Conservation (phyloP, 2,888 invertebrate species). For the Pollenia angustigena region DNA sequence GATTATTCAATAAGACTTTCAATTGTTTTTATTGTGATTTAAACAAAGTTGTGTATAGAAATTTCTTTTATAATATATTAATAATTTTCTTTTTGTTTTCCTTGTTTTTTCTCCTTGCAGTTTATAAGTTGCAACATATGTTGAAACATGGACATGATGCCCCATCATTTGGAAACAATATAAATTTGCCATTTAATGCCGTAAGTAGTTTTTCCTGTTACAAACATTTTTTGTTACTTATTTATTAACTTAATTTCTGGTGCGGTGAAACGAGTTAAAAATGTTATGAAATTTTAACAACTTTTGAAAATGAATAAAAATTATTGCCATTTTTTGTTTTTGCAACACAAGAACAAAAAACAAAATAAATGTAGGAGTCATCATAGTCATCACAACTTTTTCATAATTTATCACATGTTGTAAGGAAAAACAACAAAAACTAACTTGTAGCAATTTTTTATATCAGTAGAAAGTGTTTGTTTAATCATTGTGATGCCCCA, state of each 20-base stretch:
- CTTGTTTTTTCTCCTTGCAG: slow-evolving; percentile 31
- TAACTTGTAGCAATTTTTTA: slow-evolving; percentile 3
- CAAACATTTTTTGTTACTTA: not conserved
- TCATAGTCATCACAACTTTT: slow-evolving; percentile 46
- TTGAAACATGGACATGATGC: not conserved
- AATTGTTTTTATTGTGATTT: slow-evolving; percentile 59
- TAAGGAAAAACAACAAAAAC: not conserved
- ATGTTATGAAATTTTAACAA: slow-evolving; percentile 2
- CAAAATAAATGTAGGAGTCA: not conserved
- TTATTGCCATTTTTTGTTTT: not conserved
- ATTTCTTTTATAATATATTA: slow-evolving; percentile 18
- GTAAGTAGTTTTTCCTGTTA: slow-evolving; percentile 23
- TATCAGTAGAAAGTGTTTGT: no score
- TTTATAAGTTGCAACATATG: slow-evolving; percentile 15
- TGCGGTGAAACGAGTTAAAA: slow-evolving; percentile 35
- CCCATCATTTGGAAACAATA: slow-evolving; percentile 3
- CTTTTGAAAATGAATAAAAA: not conserved
- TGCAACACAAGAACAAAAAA: not conserved
- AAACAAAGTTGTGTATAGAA: not conserved
- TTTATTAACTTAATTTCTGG: slow-evolving; percentile 13
- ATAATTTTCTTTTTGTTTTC: not conserved
- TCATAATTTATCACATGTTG: slow-evolving; percentile 57
- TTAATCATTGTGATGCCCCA: no score
- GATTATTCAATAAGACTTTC: slow-evolving; percentile 45
- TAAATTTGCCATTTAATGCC: not conserved